Conservation (phyloP, 1,140 invertebrate genomes). For the Leptonema lineaticorne region DNA sequence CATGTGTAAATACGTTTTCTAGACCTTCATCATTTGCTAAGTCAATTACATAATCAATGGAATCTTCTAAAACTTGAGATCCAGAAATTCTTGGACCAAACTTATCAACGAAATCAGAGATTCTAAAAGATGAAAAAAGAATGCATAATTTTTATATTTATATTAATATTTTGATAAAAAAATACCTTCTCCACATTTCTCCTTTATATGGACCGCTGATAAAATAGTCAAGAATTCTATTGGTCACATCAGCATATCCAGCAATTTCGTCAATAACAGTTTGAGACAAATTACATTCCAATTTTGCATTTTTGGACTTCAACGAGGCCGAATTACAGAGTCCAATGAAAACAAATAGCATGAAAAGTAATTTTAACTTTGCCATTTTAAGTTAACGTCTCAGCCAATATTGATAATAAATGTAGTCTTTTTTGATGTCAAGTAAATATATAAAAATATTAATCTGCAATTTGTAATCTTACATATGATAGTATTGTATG, state of each 20-base stretch:
- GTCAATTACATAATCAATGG: slow-evolving; percentile 67
- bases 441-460: no score
- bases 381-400: no score
- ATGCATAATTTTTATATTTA: background rate
- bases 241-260: slow-evolving; percentile 57
- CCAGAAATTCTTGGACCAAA: slow-evolving; percentile 67
- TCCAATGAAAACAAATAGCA: background rate
- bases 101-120: slow-evolving; percentile 65
- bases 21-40: slow-evolving; percentile 54
- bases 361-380: background rate
- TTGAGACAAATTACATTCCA: slow-evolving; percentile 48
- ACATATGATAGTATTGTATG: no score
- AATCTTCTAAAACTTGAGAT: slow-evolving; percentile 60
- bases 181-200: slow-evolving; percentile 17
- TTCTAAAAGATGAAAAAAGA: slow-evolving; percentile 14
- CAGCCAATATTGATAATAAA: no score
- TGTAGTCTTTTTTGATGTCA: no score
- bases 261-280: slow-evolving; percentile 59
- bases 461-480: no score
- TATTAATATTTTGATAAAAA: background rate
- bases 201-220: slow-evolving; percentile 49
- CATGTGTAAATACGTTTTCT: slow-evolving; percentile 59
- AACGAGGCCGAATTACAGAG: background rate
- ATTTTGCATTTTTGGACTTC: background rate
- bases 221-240: slow-evolving; percentile 60